phyloP scores from a whole-genome alignment of 1,140 invertebrate genomes.

The Macrocentrus cingulum region DNA sequence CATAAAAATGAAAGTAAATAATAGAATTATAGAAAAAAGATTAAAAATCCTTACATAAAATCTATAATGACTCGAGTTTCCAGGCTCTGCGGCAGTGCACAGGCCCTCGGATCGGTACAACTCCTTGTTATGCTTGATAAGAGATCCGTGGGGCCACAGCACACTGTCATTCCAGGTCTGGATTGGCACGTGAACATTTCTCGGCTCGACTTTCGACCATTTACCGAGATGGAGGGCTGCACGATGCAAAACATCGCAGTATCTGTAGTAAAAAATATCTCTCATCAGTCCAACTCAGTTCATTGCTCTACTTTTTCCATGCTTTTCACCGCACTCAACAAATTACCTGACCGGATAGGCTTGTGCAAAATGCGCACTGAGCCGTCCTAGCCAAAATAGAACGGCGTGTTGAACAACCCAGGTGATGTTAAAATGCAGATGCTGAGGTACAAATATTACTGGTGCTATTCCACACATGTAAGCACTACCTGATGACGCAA shows the following conservation, averaged over 20 bases:
- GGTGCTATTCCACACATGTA: constrained; percentile 92
- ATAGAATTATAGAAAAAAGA: constrained; percentile 1
- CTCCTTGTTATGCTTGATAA: constrained; percentile 78
- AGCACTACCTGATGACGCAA: constrained; percentile 84
- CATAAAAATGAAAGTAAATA: not conserved
- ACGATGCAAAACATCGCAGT: constrained; percentile 86
- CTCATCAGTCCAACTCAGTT: too few relatives aligned
- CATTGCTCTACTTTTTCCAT: too few relatives aligned
- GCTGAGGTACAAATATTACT: constrained; percentile 70
- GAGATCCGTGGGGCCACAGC: constrained; percentile 76
- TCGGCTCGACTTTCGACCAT: constrained; percentile 76
- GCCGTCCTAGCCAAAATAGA: constrained; percentile 80
- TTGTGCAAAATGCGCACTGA: constrained; percentile 80
- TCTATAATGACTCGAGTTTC: constrained; percentile 75
- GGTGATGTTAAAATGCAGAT: constrained; percentile 81
- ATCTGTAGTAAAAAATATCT: constrained; percentile 54
- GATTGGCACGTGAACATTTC: constrained; percentile 64
- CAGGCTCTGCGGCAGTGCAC: constrained; percentile 75
- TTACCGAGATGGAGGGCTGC: constrained; percentile 86
- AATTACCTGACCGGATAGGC: constrained; percentile 67
- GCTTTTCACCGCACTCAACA: constrained; percentile 3
- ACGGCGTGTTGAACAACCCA: constrained; percentile 82
- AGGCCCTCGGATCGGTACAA: constrained; percentile 79
- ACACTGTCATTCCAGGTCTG: constrained; percentile 73
- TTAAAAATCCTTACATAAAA: constrained; percentile 80